These are phyloP conservation scores for Litocranius walleri DNA, from an alignment of 2,113 vertebrate species.

Conservation along the genomic window DNA sequence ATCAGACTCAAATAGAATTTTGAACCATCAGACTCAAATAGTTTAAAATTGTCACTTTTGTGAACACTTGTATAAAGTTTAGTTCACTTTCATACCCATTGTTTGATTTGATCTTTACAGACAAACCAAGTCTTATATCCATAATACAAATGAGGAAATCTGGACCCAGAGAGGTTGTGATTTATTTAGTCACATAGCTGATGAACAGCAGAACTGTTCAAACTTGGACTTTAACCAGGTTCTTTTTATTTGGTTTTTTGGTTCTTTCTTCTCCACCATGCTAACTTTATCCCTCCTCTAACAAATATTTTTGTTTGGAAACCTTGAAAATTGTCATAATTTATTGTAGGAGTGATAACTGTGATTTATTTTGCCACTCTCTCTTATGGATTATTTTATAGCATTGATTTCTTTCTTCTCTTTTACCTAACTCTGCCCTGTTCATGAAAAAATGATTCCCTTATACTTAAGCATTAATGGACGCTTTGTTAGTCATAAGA, in stretches of 20 bases:
- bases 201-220: neutral
- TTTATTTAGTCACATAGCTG: neutral
- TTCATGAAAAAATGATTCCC: neutral
- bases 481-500: neutral
- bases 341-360: neutral
- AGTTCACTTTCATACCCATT: neutral
- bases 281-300: neutral
- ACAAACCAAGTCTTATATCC: neutral
- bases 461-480: neutral
- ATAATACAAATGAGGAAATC: neutral
- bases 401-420: neutral
- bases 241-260: neutral
- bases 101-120: neutral
- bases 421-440: neutral
- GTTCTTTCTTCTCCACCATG: neutral
- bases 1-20: neutral
- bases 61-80: neutral
- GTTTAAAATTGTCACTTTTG: neutral
- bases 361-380: neutral
- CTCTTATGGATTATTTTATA: neutral
- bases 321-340: slow-evolving; percentile 16
- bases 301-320: slow-evolving; percentile 1
- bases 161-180: neutral
- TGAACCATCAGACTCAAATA: neutral
- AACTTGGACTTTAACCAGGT: neutral